Base-by-base conservation (phyloP, 2,888 invertebrate species). In the Pollenia amentaria region DNA sequence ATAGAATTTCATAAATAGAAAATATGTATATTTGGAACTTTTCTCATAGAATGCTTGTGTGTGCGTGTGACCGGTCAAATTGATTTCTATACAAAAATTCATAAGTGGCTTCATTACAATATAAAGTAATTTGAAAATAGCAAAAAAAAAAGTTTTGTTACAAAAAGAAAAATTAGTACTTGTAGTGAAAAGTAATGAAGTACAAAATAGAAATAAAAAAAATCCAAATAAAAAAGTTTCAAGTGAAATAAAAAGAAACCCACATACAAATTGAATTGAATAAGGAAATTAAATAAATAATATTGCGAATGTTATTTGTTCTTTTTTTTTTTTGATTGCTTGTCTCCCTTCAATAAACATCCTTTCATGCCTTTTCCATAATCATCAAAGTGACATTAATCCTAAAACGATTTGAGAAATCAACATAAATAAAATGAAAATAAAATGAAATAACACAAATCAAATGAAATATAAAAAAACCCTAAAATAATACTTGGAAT, bases 311-410 rank as follows among this genome's bases (percentile, higher is more conserved):
- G 53, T 51, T 44, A 65, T 55, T 55, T 64, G 1, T 57, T 57
- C 29, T n/a, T 29, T 44, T 69, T 82, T 82, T 16, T n/a, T n/a
- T 48, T 62, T 40, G 11, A 42, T 40, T 51, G 42, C 29, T 44
- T 55, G 16, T 53, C 42, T 51, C 1, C 51, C 51, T 42, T 51
- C 42, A n/a, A 18, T n/a, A 46, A 9, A 73, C 42, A 53, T 42
- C 38, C 16, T 21, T 53, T 72, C 29, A 29, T 29, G 29, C 57
- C 14, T 21, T 48, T 42, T 60, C 14, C 2, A 14, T 7, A 29
- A 6, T 64, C 53, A 64, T 42, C 76, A 80, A 72, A 70, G 72
- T 85, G 76, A 81, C 85, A 72, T 69, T 55, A 42, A 62, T 75
- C 62, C 29, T 72, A 51, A 64, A 11, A 57, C 16, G 21, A 29